Conservation (phyloP, 2,888 invertebrate species). For the Drosophila macrothrix region DNA sequence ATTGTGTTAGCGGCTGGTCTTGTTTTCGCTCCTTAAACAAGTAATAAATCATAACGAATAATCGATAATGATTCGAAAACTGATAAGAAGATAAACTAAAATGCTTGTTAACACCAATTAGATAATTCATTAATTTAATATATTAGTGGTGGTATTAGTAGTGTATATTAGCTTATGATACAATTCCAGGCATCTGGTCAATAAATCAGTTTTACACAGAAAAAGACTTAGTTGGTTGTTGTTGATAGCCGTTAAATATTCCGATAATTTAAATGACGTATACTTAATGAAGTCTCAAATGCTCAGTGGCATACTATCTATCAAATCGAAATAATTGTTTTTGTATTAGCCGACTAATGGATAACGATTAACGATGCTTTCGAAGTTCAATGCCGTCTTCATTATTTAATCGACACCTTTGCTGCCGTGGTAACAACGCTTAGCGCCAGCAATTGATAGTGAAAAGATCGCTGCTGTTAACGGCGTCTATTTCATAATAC, state of each 20-base stretch:
- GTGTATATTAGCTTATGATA: neutral
- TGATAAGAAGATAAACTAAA: neutral
- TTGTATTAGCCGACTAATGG: constrained; percentile 47
- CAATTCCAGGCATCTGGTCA: neutral
- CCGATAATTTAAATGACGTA: neutral
- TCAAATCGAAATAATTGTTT: constrained; percentile 17
- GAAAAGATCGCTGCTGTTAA: constrained; percentile 39
- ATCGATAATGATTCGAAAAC: neutral
- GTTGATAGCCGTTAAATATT: neutral
- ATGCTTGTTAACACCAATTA: neutral
- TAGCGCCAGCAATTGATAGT: constrained; percentile 51
- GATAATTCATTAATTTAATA: neutral
- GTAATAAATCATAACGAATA: neutral
- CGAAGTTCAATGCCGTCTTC: constrained; percentile 67
- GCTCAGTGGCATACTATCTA: constrained; percentile 9
- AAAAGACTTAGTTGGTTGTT: neutral
- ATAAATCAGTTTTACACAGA: neutral
- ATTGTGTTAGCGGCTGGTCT: neutral
- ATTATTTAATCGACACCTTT: constrained; percentile 54
- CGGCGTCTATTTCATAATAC: constrained; percentile 48
- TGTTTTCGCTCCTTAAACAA: neutral
- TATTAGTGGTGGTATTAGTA: neutral
- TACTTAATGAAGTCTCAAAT: neutral
- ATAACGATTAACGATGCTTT: constrained; percentile 27
- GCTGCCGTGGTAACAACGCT: constrained; percentile 46